Evolutionary conservation across 2,888 invertebrate genomes (phyloP), one percentile per base, ranked within the genome.

Genomic region (Athalia cordata): DNA sequence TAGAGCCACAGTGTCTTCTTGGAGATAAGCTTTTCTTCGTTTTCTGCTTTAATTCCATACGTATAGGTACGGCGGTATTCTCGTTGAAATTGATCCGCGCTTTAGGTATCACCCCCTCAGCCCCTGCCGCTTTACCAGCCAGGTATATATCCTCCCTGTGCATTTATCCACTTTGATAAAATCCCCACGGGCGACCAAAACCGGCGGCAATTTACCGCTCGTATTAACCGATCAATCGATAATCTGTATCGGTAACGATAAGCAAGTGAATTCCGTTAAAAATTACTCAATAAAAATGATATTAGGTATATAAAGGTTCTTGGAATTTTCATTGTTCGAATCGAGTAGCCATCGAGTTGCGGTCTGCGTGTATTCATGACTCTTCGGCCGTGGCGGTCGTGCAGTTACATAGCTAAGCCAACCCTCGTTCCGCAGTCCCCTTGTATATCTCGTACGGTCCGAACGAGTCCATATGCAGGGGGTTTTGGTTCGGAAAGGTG

Each of bases 371-470:
- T 50, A 50, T 55, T 72, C 72, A 13, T 59, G 72, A 72, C 59
- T 68, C 11, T 2, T 11, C 6, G 43, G 13, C 29, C 29, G 29
- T 29, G 29, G 29, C 29, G 43, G 29, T 15, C 68, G 3, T 68
- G 43, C 9, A 66, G 47, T 11, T 50, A 29, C 5, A 13, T 4
- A 72, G 45, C 84, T 85, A 85, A 86, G 85, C 45, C 86, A 86
- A 86, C 86, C 86, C 86, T 79, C 45, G 29, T 57, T 65, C 76
- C 57, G 45, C 15, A 61, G 15, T 15, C 47, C 59, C 52, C 85
- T 82, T 83, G 83, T 79, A 81, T 80, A 80, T 80, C 79, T 4
- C 83, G 80, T 80, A 81, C 81, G 82, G 82, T 83, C 81, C 81
- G 68, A 55, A 68, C 29, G 29, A 29, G 29, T 29, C 29, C 29